phyloP scores from a whole-genome alignment of 2,888 invertebrate genomes.

The Agrochola macilenta region DNA sequence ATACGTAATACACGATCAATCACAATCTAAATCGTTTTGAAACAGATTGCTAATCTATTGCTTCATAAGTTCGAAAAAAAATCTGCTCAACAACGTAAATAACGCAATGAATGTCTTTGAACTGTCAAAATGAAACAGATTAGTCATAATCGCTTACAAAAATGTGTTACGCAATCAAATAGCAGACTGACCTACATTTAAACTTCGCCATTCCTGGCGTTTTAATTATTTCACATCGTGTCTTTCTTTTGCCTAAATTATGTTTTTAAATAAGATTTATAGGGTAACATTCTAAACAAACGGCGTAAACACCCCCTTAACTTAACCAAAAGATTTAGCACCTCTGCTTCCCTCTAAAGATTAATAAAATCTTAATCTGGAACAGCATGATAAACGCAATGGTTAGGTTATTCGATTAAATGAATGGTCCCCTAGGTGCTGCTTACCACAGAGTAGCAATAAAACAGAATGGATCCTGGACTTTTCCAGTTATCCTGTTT shows the following conservation, averaged over 20 bases:
- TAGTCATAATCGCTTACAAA: too few relatives aligned
- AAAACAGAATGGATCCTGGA: constrained; percentile 72
- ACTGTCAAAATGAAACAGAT: too few relatives aligned
- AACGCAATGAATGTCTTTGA: too few relatives aligned
- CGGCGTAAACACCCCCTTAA: constrained; percentile 10
- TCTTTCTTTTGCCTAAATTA: neutral
- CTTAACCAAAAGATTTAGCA: constrained; percentile 47
- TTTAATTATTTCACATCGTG: neutral
- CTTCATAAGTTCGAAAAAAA: too few relatives aligned
- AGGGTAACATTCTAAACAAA: constrained; percentile 22
- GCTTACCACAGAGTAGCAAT: constrained; percentile 65
- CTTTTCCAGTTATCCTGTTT: constrained; percentile 62
- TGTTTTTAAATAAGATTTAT: constrained; percentile 6
- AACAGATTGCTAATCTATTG: too few relatives aligned
- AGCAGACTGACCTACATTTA: too few relatives aligned
- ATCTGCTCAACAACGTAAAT: too few relatives aligned
- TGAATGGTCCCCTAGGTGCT: constrained; percentile 73
- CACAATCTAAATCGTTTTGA: too few relatives aligned
- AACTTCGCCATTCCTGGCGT: neutral
- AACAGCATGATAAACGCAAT: constrained; percentile 59
- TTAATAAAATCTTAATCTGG: constrained; percentile 68
- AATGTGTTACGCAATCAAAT: too few relatives aligned
- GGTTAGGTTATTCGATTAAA: constrained; percentile 73
- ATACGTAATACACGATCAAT: too few relatives aligned
- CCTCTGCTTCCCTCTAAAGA: constrained; percentile 57